Evolutionary conservation across 2,113 vertebrate genomes (phyloP).

Genomic region (Pelecanoides urinatrix): DNA sequence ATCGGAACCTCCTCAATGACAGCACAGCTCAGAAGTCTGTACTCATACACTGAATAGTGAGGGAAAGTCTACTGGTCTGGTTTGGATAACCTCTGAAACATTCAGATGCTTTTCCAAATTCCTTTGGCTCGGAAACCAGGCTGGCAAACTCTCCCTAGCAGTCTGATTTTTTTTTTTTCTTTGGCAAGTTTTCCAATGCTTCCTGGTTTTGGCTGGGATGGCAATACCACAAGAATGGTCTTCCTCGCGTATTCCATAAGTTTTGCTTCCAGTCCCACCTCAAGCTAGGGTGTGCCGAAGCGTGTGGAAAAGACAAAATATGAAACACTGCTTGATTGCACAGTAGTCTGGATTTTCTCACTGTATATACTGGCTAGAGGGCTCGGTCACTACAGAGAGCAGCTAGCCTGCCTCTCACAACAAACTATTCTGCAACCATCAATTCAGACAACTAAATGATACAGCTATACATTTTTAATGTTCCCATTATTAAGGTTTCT

Average conservation of each 20-base stretch:
- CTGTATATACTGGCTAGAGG: neutral
- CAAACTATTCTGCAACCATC: neutral
- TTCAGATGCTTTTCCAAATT: constrained; percentile 20
- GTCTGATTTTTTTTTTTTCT: neutral
- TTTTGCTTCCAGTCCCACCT: constrained; percentile 37
- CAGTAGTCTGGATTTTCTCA: neutral
- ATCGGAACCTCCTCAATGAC: neutral
- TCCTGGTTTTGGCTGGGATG: constrained; percentile 17
- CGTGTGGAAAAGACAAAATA: neutral
- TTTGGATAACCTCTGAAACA: constrained; percentile 52
- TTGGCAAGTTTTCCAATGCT: constrained; percentile 7
- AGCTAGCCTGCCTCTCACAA: neutral
- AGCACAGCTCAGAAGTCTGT: neutral
- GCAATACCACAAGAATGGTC: constrained; percentile 57
- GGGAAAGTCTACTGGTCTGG: neutral
- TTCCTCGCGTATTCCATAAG: constrained; percentile 12
- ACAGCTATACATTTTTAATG: neutral
- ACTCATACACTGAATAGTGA: neutral
- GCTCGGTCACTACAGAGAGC: neutral
- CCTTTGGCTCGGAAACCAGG: constrained; percentile 11
- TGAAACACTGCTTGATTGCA: neutral
- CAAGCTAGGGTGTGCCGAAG: constrained; percentile 15
- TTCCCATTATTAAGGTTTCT: neutral
- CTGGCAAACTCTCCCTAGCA: neutral
- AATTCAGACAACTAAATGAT: neutral